Conservation (phyloP, 1,140 invertebrate genomes). For the Drosophila miranda region DNA sequence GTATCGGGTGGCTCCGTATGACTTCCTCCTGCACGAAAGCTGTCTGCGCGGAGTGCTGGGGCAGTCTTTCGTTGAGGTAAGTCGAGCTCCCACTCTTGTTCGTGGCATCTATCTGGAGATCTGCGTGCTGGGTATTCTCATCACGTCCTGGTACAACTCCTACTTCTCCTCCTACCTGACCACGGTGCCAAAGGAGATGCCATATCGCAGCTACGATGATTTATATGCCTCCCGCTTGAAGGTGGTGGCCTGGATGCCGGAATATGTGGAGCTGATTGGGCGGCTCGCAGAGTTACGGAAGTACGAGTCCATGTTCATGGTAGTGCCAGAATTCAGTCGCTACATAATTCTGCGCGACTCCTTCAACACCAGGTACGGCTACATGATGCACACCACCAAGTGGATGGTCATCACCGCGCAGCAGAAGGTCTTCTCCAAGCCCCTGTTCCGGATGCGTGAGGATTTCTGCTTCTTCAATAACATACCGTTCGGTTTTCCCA, state of each 20-base stretch:
- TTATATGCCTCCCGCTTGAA: constrained; percentile 56
- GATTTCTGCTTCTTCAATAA: constrained; percentile 74
- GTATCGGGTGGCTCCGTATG: constrained; percentile 41
- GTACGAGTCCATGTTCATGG: constrained; percentile 60
- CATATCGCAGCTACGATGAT: constrained; percentile 59
- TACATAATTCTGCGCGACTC: constrained; percentile 54
- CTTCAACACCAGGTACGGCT: constrained; percentile 58
- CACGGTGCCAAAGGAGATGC: constrained; percentile 52
- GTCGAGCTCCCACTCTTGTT: constrained; percentile 45
- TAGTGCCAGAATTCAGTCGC: constrained; percentile 46
- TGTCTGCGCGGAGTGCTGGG: constrained; percentile 67
- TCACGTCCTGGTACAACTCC: constrained; percentile 73
- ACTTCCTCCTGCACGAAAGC: constrained; percentile 64
- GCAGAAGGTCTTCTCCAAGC: constrained; percentile 64
- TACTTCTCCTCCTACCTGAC: constrained; percentile 76
- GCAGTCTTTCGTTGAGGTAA: constrained; percentile 64
- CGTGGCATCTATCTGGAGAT: constrained; percentile 69
- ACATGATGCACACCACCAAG: constrained; percentile 57
- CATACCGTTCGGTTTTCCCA: constrained; percentile 65
- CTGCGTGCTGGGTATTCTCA: constrained; percentile 63
- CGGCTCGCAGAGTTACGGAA: constrained; percentile 48
- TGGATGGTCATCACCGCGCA: constrained; percentile 67
- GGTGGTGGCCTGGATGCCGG: constrained; percentile 50
- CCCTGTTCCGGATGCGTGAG: constrained; percentile 55
- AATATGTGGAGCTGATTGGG: constrained; percentile 61